Base-by-base conservation (phyloP, 2,888 invertebrate genomes). In the Habrosyne pyritoides region DNA sequence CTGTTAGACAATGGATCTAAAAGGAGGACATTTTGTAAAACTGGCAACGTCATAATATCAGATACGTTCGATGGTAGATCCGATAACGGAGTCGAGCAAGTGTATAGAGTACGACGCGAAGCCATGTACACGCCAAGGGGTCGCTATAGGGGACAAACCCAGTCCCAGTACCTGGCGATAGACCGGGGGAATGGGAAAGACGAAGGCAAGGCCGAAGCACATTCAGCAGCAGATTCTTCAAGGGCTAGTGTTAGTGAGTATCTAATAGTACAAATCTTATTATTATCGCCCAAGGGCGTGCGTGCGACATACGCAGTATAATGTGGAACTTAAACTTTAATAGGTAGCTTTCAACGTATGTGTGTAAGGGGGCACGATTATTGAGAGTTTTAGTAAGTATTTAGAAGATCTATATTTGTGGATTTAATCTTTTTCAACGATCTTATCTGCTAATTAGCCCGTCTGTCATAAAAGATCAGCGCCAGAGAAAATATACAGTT, bases 171-270 rank as follows among this genome's bases (percentile, higher is more conserved):
- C 81, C 87, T 97, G 69, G 95, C 95, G 0, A 83, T 92, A 61
- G 87, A 91, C 52, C 79, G 71, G 0, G 89, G 84, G 1, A 79
- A 73, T 76, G 94, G 94, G 66, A 95, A 95, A 54, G 93, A 93
- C 57, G 94, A 94, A 42, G 97, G 97, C 18, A 96, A 95, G 79
- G 97, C 97, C 0, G 97, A 97, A 81, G 97, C 97, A 0, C 96
- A 96, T 81, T 96, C 97, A 3, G 95, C 94, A 21, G 95, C 95
- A 47, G 94, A 95, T 68, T 93, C 95, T 10, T 95, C 96, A 0
- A 94, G 94, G 72, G 95, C 96, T 10, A 91, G 94, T 72, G 96
- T 96, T 77, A 94, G 96, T 96, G 82, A 94, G 96, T 95, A 81
- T 53, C 26, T 21, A 42, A 8, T 33, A 33, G n/a, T n/a, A 33